Evolutionary conservation across 2,888 invertebrate genomes (phyloP).

Genomic region (Pherbina coryleti): DNA sequence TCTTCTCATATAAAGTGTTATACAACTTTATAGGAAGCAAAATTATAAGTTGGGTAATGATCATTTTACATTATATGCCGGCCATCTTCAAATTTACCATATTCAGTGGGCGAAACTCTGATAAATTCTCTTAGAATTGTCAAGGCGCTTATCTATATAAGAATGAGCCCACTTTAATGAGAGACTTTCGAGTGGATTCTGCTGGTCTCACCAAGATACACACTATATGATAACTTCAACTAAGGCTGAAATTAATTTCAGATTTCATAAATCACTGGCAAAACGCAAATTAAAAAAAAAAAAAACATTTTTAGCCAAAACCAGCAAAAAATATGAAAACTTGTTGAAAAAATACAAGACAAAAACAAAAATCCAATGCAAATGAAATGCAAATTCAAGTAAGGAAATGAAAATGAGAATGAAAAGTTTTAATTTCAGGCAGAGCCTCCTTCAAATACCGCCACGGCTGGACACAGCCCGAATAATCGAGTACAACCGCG

Average conservation of each 20-base stretch:
- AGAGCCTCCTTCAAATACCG: not conserved
- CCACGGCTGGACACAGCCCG: not conserved
- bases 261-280: constrained; percentile 10
- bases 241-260: not conserved
- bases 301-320: constrained; percentile 22
- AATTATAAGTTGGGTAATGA: too few relatives aligned
- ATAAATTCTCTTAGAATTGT: too few relatives aligned
- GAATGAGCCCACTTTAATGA: too few relatives aligned
- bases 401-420: constrained; percentile 22
- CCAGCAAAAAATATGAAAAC: not conserved
- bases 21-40: too few relatives aligned
- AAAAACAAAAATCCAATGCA: constrained; percentile 20
- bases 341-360: constrained; percentile 18
- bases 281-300: not conserved
- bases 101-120: too few relatives aligned
- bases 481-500: constrained; percentile 35
- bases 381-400: constrained; percentile 17
- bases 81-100: too few relatives aligned
- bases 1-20: too few relatives aligned
- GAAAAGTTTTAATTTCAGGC: constrained; percentile 29
- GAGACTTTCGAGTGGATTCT: too few relatives aligned
- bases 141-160: too few relatives aligned
- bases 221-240: too few relatives aligned
- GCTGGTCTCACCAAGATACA: too few relatives aligned
- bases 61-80: too few relatives aligned